Evolutionary conservation across 1,140 invertebrate species (phyloP).

Genomic region (Heliothis subflexa): DNA sequence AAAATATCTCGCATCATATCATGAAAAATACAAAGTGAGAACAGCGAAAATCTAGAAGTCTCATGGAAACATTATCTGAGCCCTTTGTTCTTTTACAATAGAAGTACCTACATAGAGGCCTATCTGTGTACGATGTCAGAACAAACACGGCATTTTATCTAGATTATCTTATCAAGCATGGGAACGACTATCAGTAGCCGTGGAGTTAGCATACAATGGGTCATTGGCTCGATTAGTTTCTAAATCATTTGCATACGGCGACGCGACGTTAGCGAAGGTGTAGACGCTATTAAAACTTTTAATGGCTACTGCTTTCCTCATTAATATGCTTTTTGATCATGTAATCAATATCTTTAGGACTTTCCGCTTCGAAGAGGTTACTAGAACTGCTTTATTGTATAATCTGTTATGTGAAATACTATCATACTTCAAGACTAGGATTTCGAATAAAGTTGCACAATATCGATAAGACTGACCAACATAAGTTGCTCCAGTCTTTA

Average conservation of each 20-base stretch:
- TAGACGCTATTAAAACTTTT: constrained; percentile 4
- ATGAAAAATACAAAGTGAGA: background rate
- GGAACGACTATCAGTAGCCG: constrained; percentile 52
- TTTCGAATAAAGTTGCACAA: too few species aligned
- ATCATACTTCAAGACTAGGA: too few species aligned
- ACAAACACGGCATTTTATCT: constrained; percentile 42
- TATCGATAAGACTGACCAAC: too few species aligned
- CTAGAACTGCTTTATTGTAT: too few species aligned
- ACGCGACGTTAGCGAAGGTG: constrained; percentile 16
- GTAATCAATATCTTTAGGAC: too few species aligned
- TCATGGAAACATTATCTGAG: constrained; percentile 15
- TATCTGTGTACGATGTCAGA: constrained; percentile 18
- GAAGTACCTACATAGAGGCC: constrained; percentile 3
- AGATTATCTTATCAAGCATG: constrained; percentile 58
- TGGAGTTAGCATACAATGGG: constrained; percentile 56
- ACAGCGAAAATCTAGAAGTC: constrained; percentile 7
- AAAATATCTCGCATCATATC: background rate
- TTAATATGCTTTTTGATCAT: background rate
- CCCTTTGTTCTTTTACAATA: constrained; percentile 30
- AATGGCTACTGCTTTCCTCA: constrained; percentile 27
- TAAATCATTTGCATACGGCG: constrained; percentile 54
- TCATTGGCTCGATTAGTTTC: constrained; percentile 55
- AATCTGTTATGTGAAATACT: too few species aligned
- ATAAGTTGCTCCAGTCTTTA: too few species aligned
- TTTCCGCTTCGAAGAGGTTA: too few species aligned